Evolutionary conservation across 2,888 invertebrate genomes (phyloP).

Genomic region (Lasioglossum marginatum): DNA sequence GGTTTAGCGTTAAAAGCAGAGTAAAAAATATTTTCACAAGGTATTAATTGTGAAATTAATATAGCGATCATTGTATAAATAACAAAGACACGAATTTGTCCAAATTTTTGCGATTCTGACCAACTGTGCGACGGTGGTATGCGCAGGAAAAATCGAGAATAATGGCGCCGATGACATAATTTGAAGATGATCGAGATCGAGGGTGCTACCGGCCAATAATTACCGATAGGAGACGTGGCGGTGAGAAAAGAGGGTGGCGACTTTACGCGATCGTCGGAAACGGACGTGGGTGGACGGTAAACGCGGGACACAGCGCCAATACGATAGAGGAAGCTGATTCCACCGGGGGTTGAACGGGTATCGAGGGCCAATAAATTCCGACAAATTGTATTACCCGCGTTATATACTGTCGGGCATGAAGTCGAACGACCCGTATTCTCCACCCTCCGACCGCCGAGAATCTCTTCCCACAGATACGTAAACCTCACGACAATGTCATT

Average conservation of each 20-base stretch:
- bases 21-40: too few relatives aligned
- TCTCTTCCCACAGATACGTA: conserved; percentile 44
- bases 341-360: conserved; percentile 63
- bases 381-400: conserved; percentile 79
- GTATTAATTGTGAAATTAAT: too few relatives aligned
- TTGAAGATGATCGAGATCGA: neutral
- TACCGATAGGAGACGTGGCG: neutral
- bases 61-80: too few relatives aligned
- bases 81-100: too few relatives aligned
- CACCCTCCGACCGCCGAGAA: conserved; percentile 39
- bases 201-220: neutral
- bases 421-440: conserved; percentile 69
- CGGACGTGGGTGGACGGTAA: conserved; percentile 66
- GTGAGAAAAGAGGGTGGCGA: conserved; percentile 25
- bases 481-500: conserved; percentile 57
- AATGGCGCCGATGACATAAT: neutral
- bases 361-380: conserved; percentile 78
- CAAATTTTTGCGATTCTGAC: too few relatives aligned
- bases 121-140: too few relatives aligned
- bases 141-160: conserved; percentile 1
- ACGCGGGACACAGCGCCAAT: conserved; percentile 50
- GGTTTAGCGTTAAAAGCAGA: too few relatives aligned
- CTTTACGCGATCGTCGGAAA: conserved; percentile 64
- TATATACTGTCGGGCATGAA: conserved; percentile 78
- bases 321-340: conserved; percentile 75